These are phyloP conservation scores for Ormyrus nitidulus DNA, from an alignment of 2,888 invertebrate species.

Conservation along the genomic window DNA sequence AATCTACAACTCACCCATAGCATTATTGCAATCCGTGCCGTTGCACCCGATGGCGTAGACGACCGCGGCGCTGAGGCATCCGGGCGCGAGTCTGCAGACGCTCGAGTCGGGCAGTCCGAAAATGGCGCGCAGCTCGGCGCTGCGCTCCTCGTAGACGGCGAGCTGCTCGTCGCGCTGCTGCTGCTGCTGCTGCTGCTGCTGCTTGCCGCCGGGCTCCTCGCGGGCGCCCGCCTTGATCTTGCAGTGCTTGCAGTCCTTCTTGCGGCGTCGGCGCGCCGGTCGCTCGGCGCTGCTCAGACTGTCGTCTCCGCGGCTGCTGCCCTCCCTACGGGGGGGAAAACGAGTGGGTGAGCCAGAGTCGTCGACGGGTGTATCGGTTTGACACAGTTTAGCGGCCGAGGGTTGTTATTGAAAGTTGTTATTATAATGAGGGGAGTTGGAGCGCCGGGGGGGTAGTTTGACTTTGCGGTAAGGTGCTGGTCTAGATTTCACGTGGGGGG, in stretches of 20 bases:
- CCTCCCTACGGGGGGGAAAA: background rate
- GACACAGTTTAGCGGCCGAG: background rate
- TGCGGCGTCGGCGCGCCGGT: slow-evolving; percentile 65
- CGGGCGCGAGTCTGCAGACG: slow-evolving; percentile 35
- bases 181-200: slow-evolving; percentile 35
- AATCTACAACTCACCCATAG: slow-evolving; percentile 32
- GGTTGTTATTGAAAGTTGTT: background rate
- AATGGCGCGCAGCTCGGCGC: slow-evolving; percentile 45
- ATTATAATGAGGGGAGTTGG: too few relatives aligned
- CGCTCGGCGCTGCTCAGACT: slow-evolving; percentile 46
- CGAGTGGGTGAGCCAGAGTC: background rate
- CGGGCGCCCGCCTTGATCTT: slow-evolving; percentile 56
- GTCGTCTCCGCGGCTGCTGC: slow-evolving; percentile 32
- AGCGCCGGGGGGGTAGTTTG: background rate
- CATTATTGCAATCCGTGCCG: slow-evolving; percentile 41
- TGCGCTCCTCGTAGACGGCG: slow-evolving; percentile 45
- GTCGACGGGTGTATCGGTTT: background rate
- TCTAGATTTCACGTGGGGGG: too few relatives aligned
- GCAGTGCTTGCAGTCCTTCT: slow-evolving; percentile 73
- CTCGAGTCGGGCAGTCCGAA: slow-evolving; percentile 36
- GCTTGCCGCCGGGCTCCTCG: background rate
- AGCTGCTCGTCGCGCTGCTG: slow-evolving; percentile 25
- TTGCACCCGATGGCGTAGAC: slow-evolving; percentile 56
- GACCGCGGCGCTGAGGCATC: slow-evolving; percentile 28
- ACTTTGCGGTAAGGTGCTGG: background rate